Conservation (phyloP, 2,888 invertebrate species). For the Philopedon plagiatum region DNA sequence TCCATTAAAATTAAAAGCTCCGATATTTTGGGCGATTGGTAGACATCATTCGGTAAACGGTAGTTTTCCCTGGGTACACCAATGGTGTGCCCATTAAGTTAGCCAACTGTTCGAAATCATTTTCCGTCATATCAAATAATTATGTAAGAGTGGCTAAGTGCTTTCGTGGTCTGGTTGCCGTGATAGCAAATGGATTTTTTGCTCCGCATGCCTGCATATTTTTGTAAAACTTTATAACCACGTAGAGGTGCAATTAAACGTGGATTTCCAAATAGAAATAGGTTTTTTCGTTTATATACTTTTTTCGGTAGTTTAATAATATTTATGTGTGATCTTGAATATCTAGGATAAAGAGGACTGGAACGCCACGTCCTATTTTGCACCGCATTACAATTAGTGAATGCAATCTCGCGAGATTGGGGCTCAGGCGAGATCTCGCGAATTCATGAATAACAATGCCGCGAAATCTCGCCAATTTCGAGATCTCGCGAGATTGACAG, state of each 20-base stretch:
- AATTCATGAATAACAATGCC: too few relatives aligned
- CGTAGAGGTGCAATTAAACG: constrained; percentile 31
- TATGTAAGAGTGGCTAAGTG: constrained; percentile 58
- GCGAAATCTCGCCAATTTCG: too few relatives aligned
- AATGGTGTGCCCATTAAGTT: constrained; percentile 57
- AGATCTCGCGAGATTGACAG: too few relatives aligned
- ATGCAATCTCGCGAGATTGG: too few relatives aligned
- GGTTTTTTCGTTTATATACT: too few relatives aligned
- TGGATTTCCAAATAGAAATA: too few relatives aligned
- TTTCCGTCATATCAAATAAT: constrained; percentile 54
- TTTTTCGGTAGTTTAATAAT: too few relatives aligned
- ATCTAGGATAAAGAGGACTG: too few relatives aligned
- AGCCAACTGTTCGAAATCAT: constrained; percentile 56
- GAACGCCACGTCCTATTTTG: too few relatives aligned
- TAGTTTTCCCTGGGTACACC: constrained; percentile 50
- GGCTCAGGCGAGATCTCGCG: too few relatives aligned
- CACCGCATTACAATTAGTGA: too few relatives aligned
- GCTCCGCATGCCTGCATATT: constrained; percentile 51
- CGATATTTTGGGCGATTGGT: constrained; percentile 54
- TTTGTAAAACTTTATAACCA: constrained; percentile 50
- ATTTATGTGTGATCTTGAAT: too few relatives aligned
- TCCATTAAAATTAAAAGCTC: constrained; percentile 53
- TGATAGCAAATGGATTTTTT: constrained; percentile 55
- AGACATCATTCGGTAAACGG: constrained; percentile 48
- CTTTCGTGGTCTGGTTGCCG: constrained; percentile 55